phyloP scores from a whole-genome alignment of 2,113 vertebrate genomes.

The Nothocercus nigrocapillus region DNA sequence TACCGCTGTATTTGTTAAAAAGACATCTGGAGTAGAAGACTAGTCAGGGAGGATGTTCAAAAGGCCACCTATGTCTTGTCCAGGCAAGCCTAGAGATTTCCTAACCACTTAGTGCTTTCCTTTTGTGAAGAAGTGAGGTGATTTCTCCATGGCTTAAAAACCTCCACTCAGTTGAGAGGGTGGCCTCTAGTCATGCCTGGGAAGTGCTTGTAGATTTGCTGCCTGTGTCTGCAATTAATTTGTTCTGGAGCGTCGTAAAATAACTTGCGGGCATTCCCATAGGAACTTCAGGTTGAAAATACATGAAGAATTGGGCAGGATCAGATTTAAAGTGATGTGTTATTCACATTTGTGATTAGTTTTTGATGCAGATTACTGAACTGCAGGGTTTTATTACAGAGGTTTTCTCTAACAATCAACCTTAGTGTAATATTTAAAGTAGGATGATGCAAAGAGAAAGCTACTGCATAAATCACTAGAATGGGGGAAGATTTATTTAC shows the following conservation, averaged over 20 bases:
- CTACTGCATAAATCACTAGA: neutral
- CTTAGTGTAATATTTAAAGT: neutral
- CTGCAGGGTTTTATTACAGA: neutral
- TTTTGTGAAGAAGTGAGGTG: neutral
- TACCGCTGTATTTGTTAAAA: neutral
- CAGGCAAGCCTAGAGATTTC: neutral
- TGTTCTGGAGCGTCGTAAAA: slow-evolving; percentile 51
- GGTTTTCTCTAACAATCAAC: neutral
- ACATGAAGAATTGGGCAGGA: slow-evolving; percentile 22
- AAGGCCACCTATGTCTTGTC: neutral
- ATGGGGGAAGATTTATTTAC: slow-evolving; percentile 38
- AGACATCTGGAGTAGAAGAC: neutral
- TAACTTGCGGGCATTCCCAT: slow-evolving; percentile 58
- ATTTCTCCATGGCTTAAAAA: neutral
- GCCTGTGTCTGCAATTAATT: slow-evolving; percentile 61
- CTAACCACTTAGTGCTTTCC: neutral
- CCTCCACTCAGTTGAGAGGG: slow-evolving; percentile 2
- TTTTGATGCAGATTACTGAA: slow-evolving; percentile 8
- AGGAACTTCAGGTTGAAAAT: slow-evolving; percentile 50
- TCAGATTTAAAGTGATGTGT: neutral
- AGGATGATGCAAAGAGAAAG: slow-evolving; percentile 19
- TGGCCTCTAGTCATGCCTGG: slow-evolving; percentile 27
- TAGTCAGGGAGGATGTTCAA: neutral
- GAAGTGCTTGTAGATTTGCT: slow-evolving; percentile 37
- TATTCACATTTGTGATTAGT: slow-evolving; percentile 26